Evolutionary conservation across 2,113 vertebrate genomes (phyloP), one percentile per base, ranked within the genome.

Genomic region (Rousettus leschenaultii): DNA sequence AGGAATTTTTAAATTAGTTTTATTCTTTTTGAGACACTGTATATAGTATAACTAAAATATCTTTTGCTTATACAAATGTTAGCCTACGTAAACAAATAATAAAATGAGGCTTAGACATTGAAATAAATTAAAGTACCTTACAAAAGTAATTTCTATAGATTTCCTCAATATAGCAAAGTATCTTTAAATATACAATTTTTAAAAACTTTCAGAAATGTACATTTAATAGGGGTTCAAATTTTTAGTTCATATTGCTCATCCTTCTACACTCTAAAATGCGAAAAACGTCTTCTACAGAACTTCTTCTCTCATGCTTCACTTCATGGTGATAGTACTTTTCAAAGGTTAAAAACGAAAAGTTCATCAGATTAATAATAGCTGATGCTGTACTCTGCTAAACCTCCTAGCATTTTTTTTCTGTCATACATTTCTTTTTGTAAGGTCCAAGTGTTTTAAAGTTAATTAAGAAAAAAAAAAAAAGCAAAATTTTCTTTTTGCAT

Each of bases 291-390:
- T 91, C 70, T n/a, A 35, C 9, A 84, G 24, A 8, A 18, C 12
- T 51, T 55, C 43, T 89, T 77, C 22, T 11, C 11, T 19, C 13
- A 21, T 0, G 9, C 22, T 40, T 68, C n/a, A 28, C 30, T 65
- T 92, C 53, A 71, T 6, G 33, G 10, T 70, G 61, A 91, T 26
- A 33, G n/a, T n/a, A 57, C 33, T 68, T 70, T 65, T 75, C 68
- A 93, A 92, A 94, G 61, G 48, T 45, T 30, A 45, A 5, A 63
- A 79, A 63, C 59, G 92, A 91, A 91, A 93, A 51, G 83, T 89
- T 86, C 78, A 82, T 85, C 86, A 80, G 71, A 77, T 95, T 93
- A 82, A 85, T 63, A 87, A 79, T 30, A 89, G n/a, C 71, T 61
- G 66, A 85, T 10, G 16, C 18, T 30, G 22, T 55, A 21, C 70